phyloP scores from a whole-genome alignment of 2,113 vertebrate species.

The Neogale vison region DNA sequence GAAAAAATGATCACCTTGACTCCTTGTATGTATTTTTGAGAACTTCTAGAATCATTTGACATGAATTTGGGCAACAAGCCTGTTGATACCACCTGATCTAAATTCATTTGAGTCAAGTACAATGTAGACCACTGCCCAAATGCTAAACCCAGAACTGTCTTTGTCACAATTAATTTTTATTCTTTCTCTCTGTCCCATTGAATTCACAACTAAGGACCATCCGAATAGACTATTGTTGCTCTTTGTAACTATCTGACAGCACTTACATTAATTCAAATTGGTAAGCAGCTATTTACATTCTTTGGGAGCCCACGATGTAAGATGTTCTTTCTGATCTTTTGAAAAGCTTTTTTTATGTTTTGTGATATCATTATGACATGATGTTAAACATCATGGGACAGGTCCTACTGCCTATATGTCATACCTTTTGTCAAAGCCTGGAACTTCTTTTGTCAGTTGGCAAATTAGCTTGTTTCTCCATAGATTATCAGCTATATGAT shows the following conservation, averaged over 20 bases:
- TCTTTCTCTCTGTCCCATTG: slow-evolving; percentile 59
- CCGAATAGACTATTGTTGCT: slow-evolving; percentile 9
- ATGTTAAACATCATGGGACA: slow-evolving; percentile 77
- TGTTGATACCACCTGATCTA: not conserved
- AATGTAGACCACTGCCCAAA: not conserved
- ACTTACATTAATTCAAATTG: slow-evolving; percentile 72
- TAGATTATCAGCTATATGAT: not conserved
- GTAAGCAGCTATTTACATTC: not conserved
- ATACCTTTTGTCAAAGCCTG: slow-evolving; percentile 8
- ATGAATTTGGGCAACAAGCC: not conserved
- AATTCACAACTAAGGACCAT: not conserved
- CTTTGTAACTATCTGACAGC: slow-evolving; percentile 48
- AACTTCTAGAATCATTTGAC: not conserved
- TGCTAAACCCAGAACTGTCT: slow-evolving; percentile 37
- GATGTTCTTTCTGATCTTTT: slow-evolving; percentile 45
- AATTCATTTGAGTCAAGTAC: not conserved
- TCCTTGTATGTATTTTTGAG: not conserved
- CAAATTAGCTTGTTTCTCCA: slow-evolving; percentile 73
- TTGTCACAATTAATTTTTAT: slow-evolving; percentile 35
- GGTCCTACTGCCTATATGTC: slow-evolving; percentile 61
- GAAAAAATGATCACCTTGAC: not conserved
- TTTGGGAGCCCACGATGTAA: slow-evolving; percentile 4
- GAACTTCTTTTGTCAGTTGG: slow-evolving; percentile 68
- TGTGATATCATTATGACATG: slow-evolving; percentile 72
- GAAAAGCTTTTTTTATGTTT: slow-evolving; percentile 72